Evolutionary conservation across 30 jellyfish, hydroid and myxozoan genomes (phyloP).

Genomic region (Mastigias papua): DNA sequence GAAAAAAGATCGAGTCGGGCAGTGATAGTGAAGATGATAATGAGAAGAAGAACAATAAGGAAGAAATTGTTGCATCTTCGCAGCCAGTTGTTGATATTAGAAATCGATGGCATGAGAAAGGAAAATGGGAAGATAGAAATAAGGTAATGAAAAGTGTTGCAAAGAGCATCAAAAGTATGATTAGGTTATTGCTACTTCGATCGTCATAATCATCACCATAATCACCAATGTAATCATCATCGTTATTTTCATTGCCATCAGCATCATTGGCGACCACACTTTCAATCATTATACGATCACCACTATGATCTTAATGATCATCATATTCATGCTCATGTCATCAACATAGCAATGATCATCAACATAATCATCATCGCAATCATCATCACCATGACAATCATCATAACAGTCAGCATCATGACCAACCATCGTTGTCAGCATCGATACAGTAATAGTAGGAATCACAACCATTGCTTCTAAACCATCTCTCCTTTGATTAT

Average conservation of each 20-base stretch:
- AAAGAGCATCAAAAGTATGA: not conserved
- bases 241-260: not conserved
- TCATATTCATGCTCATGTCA: not conserved
- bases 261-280: not conserved
- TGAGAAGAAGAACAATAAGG: conserved; percentile 46
- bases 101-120: conserved; percentile 52
- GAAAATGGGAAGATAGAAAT: conserved; percentile 34
- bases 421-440: not conserved
- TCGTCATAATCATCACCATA: not conserved
- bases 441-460: not conserved
- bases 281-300: not conserved
- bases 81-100: conserved; percentile 46
- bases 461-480: no score
- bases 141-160: conserved; percentile 24
- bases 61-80: conserved; percentile 47
- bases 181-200: not conserved
- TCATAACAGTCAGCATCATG: not conserved
- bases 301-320: not conserved
- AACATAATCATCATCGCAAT: not conserved
- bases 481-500: not conserved
- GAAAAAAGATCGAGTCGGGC: conserved; percentile 45
- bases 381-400: not conserved
- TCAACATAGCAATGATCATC: not conserved
- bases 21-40: conserved; percentile 72
- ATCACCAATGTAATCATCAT: not conserved